Evolutionary conservation across 2,113 vertebrate species (phyloP).

Genomic region (human (Homo sapiens)): GRCh38 chr13:65124501-65125000

Average conservation of each 20-base stretch:
- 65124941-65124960: not conserved
- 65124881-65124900: not conserved
- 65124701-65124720: not conserved
- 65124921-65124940: not conserved
- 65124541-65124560: not conserved
- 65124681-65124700: not conserved
- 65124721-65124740: not conserved
- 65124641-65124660: not conserved
- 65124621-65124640: not conserved
- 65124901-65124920: too few relatives aligned
- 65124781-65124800: not conserved
- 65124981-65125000: not conserved
- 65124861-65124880: not conserved
- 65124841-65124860: not conserved
- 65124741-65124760: not conserved
- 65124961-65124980: not conserved
- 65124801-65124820: not conserved
- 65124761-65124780: too few relatives aligned
- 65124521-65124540: accelerated
- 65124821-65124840: not conserved
- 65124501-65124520: not conserved
- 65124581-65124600: not conserved
- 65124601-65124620: not conserved
- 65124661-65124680: not conserved
- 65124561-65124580: not conserved